phyloP scores from a whole-genome alignment of 2,797 vertebrate species.

The Syndactyla subalaris region DNA sequence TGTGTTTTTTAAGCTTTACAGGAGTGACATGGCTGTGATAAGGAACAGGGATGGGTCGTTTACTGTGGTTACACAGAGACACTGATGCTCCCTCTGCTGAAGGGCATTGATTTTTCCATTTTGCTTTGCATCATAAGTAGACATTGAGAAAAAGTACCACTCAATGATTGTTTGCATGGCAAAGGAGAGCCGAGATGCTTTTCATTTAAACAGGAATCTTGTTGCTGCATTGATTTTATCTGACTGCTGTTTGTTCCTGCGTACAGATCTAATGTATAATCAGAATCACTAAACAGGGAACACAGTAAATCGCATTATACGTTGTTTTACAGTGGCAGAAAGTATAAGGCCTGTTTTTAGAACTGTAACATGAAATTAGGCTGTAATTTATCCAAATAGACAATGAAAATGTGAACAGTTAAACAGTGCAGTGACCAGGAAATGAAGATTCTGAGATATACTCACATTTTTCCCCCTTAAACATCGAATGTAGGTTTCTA shows the following conservation, averaged over 20 bases:
- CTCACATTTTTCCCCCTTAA: neutral
- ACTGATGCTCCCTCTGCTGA: conserved; percentile 12
- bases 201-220: conserved; percentile 70
- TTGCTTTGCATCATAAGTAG: conserved; percentile 67
- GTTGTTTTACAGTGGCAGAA: conserved; percentile 29
- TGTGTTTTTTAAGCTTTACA: conserved; percentile 26
- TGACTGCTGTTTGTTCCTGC: conserved; percentile 67
- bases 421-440: neutral
- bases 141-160: conserved; percentile 39
- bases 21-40: conserved; percentile 26
- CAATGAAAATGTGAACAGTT: neutral
- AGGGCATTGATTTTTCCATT: conserved; percentile 65
- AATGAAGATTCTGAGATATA: neutral
- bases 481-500: neutral
- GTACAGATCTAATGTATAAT: conserved; percentile 70
- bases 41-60: conserved; percentile 28
- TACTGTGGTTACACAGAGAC: conserved; percentile 12
- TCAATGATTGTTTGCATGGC: conserved; percentile 65
- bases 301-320: neutral
- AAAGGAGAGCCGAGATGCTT: conserved; percentile 65
- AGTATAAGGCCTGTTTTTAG: neutral
- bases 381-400: neutral
- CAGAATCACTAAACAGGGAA: conserved; percentile 55
- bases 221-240: conserved; percentile 75
- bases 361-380: neutral